Percentiles rank a stretch among this genome's conserved stretches.
Conservation (phyloP, 2,888 invertebrate species). For the Pelosia muscerda region DNA sequence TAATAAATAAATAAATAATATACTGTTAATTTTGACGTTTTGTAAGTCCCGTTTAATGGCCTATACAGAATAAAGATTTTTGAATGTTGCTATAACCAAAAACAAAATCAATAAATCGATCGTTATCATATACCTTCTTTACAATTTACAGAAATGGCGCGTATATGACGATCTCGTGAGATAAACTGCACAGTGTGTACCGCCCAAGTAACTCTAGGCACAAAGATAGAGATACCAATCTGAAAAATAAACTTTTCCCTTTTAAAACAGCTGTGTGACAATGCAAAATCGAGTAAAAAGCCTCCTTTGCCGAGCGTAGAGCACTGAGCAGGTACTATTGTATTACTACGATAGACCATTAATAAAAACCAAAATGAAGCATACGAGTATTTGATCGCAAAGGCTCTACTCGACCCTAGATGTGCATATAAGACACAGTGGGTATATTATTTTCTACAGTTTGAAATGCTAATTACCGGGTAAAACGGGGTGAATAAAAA, state of each 20-base stretch:
- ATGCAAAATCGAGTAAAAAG: constrained; percentile 56
- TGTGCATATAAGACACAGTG: constrained; percentile 23
- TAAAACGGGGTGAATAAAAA: no score
- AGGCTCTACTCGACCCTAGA: constrained; percentile 13
- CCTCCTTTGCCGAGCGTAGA: constrained; percentile 46
- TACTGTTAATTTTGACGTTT: no score
- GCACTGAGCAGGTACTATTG: constrained; percentile 64
- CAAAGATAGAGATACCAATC: constrained; percentile 50
- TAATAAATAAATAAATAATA: no score
- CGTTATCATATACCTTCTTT: no score
- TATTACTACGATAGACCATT: constrained; percentile 70
- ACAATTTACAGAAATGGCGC: neutral
- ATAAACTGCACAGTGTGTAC: constrained; percentile 44
- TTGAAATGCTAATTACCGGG: no score
- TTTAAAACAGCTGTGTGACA: constrained; percentile 60
- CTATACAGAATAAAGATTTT: no score
- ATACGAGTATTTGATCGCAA: constrained; percentile 55
- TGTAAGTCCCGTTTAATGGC: no score
- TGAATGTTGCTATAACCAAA: no score
- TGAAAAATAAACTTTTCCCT: constrained; percentile 56
- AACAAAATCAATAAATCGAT: no score
- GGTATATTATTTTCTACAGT: neutral
- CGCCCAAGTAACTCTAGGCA: constrained; percentile 35
- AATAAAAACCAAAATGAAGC: constrained; percentile 54
- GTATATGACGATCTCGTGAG: constrained; percentile 36